Evolutionary conservation across 1,140 invertebrate species (phyloP).

Genomic region (Venustaconcha ellipsiformis): DNA sequence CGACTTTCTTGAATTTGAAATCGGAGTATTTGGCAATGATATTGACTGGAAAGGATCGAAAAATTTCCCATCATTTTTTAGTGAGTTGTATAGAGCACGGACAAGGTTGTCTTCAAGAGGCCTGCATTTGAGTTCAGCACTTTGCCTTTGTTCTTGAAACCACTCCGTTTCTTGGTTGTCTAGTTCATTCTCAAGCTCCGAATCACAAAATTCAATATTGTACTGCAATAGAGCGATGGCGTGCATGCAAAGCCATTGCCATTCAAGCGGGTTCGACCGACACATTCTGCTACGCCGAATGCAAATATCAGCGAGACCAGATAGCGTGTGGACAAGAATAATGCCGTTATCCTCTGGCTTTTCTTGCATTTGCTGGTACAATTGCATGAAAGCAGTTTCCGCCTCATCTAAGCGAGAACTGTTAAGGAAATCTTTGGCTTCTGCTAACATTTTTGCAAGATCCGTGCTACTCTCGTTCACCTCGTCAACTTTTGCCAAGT

Average conservation of each 20-base stretch:
- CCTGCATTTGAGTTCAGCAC: constrained; percentile 43
- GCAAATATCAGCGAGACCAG: constrained; percentile 60
- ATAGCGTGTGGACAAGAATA: constrained; percentile 47
- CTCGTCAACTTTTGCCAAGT: neutral
- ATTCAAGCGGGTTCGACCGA: constrained; percentile 61
- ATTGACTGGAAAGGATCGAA: constrained; percentile 56
- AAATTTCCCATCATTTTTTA: constrained; percentile 57
- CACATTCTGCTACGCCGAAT: constrained; percentile 54
- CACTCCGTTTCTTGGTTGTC: constrained; percentile 57
- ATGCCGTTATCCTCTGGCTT: constrained; percentile 51
- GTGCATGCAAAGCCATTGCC: constrained; percentile 63
- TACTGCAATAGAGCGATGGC: constrained; percentile 57
- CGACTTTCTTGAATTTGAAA: constrained; percentile 33
- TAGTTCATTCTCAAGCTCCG: constrained; percentile 44
- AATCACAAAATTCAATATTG: constrained; percentile 52
- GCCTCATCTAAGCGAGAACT: constrained; percentile 55
- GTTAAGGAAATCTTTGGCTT: constrained; percentile 49
- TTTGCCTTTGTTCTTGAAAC: constrained; percentile 49
- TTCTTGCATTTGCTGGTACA: constrained; percentile 50
- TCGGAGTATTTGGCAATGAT: constrained; percentile 47
- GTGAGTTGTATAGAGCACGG: constrained; percentile 58
- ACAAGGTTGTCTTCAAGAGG: constrained; percentile 56
- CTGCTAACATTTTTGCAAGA: constrained; percentile 40
- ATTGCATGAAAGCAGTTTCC: constrained; percentile 51
- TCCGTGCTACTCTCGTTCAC: neutral